phyloP scores from a whole-genome alignment of 2,797 vertebrate species.

The Hybognathus amarus region DNA sequence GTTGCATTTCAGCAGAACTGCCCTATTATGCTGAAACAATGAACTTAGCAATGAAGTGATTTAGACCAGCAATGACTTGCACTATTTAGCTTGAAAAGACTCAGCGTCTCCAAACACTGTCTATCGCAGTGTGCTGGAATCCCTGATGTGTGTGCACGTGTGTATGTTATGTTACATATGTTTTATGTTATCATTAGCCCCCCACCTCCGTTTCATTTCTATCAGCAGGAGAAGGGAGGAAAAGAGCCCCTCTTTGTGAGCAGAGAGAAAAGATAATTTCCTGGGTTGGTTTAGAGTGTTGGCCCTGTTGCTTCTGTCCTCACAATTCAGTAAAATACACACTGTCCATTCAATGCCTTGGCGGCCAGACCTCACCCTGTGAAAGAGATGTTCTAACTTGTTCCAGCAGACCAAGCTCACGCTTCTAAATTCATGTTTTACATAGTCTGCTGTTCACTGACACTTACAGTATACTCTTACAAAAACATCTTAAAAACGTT shows the following conservation, averaged over 20 bases:
- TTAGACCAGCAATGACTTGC: constrained; percentile 27
- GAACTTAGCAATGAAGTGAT: constrained; percentile 15
- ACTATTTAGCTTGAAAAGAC: constrained; percentile 29
- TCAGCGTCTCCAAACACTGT: constrained; percentile 10
- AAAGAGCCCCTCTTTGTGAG: constrained; percentile 41
- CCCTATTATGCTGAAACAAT: constrained; percentile 34
- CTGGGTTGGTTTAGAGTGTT: constrained; percentile 59
- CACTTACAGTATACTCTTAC: constrained; percentile 2
- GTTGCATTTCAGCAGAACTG: constrained; percentile 45
- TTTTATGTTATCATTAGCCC: constrained; percentile 59
- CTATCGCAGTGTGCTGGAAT: neutral
- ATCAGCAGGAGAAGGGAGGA: constrained; percentile 45
- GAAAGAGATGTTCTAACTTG: constrained; percentile 5
- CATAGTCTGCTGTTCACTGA: constrained; percentile 28
- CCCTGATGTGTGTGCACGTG: constrained; percentile 27
- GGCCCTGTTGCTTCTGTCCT: constrained; percentile 25
- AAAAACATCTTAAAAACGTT: neutral
- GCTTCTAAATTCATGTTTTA: constrained; percentile 42
- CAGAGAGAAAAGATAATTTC: constrained; percentile 56
- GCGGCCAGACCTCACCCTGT: constrained; percentile 35
- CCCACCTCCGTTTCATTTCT: constrained; percentile 52
- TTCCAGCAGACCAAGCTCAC: constrained; percentile 11
- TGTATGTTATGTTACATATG: constrained; percentile 45
- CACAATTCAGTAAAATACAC: constrained; percentile 54
- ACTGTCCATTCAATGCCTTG: constrained; percentile 50